Evolutionary conservation across 2,888 invertebrate species (phyloP).

Genomic region (Cephus pygmeus): DNA sequence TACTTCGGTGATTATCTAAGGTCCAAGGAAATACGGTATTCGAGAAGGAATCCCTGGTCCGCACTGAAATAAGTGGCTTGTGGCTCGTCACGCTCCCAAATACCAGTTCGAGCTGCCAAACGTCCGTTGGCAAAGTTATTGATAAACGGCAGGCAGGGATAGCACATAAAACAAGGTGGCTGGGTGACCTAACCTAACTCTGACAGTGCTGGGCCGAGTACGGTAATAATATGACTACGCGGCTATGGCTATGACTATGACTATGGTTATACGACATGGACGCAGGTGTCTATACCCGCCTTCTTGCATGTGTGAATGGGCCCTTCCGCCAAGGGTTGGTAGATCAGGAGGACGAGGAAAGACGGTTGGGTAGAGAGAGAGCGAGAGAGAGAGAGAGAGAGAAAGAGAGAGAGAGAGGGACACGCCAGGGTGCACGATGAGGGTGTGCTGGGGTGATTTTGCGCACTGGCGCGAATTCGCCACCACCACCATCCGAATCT

Average conservation of each 20-base stretch:
- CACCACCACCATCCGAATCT: slow-evolving; percentile 18
- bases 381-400: slow-evolving; percentile 18
- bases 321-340: slow-evolving; percentile 22
- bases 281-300: slow-evolving; percentile 6
- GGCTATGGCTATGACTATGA: slow-evolving; percentile 24
- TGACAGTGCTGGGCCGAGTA: neutral
- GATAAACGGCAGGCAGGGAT: slow-evolving; percentile 1
- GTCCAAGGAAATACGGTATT: neutral
- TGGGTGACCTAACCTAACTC: neutral
- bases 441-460: slow-evolving; percentile 35
- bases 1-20: neutral
- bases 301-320: slow-evolving; percentile 26
- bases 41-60: neutral
- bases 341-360: slow-evolving; percentile 12
- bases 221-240: slow-evolving; percentile 25
- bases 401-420: slow-evolving; percentile 11
- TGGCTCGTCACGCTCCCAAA: neutral
- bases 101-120: neutral
- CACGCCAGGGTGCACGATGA: slow-evolving; percentile 6
- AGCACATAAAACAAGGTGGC: neutral
- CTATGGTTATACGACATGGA: slow-evolving; percentile 18
- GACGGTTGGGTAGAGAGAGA: slow-evolving; percentile 8
- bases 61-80: neutral
- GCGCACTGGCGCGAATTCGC: slow-evolving; percentile 39
- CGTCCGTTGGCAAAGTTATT: neutral